These are phyloP conservation scores for Oreochromis tanganicae DNA, from an alignment of 2,113 vertebrate genomes.

Conservation along the genomic window DNA sequence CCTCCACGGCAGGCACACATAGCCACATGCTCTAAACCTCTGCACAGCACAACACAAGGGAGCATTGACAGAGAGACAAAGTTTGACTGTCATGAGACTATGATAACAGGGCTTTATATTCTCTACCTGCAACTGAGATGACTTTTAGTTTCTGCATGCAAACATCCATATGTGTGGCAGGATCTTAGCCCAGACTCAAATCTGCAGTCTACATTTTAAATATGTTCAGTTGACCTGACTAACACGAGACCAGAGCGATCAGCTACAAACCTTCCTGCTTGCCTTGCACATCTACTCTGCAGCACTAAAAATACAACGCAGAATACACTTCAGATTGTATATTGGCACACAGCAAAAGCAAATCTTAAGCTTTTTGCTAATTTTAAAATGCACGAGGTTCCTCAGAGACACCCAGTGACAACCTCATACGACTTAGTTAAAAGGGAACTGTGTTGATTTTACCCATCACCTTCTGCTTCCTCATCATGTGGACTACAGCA, in stretches of 20 bases:
- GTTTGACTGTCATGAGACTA: constrained; percentile 30
- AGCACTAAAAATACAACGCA: background rate
- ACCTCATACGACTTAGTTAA: background rate
- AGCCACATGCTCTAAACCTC: constrained; percentile 40
- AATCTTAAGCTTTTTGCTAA: background rate
- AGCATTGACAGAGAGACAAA: constrained; percentile 26
- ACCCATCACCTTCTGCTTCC: background rate
- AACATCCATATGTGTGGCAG: background rate
- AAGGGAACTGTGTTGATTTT: background rate
- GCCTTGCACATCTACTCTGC: background rate
- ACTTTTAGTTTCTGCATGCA: background rate
- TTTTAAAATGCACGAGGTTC: background rate
- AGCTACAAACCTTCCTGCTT: background rate
- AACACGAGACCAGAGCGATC: background rate
- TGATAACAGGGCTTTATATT: background rate
- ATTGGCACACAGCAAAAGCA: background rate
- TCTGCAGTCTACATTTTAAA: background rate
- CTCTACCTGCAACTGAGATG: background rate
- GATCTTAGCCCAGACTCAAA: background rate
- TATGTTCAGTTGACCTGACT: background rate
- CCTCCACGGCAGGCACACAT: background rate
- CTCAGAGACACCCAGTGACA: background rate
- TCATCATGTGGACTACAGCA: background rate
- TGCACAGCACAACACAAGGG: constrained; percentile 31
- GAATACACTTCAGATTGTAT: background rate